These are phyloP conservation scores for Halictus quadricinctus DNA, from an alignment of 2,888 invertebrate species.

Conservation along the genomic window DNA sequence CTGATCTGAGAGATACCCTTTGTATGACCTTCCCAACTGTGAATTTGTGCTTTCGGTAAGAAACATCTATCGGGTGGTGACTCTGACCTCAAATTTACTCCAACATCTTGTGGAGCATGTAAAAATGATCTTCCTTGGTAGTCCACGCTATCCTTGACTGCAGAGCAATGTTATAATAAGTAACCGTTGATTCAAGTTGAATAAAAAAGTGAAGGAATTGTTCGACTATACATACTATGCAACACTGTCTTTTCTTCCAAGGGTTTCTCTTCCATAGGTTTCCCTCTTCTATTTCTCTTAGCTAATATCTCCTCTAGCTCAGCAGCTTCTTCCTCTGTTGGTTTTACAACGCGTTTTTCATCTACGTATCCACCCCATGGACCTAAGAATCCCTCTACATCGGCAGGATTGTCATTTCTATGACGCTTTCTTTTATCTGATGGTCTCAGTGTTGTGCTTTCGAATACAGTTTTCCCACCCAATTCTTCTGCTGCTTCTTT, in stretches of 20 bases:
- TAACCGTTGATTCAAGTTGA: neutral
- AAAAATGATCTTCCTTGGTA: slow-evolving; percentile 98
- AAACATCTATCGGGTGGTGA: slow-evolving; percentile 97
- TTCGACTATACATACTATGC: slow-evolving; percentile 83
- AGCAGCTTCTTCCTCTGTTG: slow-evolving; percentile 96
- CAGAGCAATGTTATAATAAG: neutral
- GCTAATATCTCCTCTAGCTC: slow-evolving; percentile 97
- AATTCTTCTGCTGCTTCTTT: slow-evolving; percentile 88
- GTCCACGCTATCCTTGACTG: slow-evolving; percentile 96
- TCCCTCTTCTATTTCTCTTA: slow-evolving; percentile 94
- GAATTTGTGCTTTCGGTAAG: slow-evolving; percentile 96
- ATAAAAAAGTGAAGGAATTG: neutral
- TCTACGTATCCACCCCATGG: slow-evolving; percentile 98
- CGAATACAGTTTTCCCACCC: slow-evolving; percentile 95
- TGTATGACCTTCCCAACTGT: slow-evolving; percentile 98
- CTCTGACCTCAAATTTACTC: slow-evolving; percentile 92
- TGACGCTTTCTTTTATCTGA: slow-evolving; percentile 92
- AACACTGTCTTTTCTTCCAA: slow-evolving; percentile 97
- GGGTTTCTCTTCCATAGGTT: slow-evolving; percentile 92
- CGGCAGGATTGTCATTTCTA: slow-evolving; percentile 94
- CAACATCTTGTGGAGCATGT: slow-evolving; percentile 95
- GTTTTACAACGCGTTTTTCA: slow-evolving; percentile 94
- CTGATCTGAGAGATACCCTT: slow-evolving; percentile 97
- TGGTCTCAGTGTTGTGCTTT: slow-evolving; percentile 88
- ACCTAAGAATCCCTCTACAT: slow-evolving; percentile 97